Evolutionary conservation across 2,888 invertebrate genomes (phyloP).

Genomic region (Drosophila nr. fundita): DNA sequence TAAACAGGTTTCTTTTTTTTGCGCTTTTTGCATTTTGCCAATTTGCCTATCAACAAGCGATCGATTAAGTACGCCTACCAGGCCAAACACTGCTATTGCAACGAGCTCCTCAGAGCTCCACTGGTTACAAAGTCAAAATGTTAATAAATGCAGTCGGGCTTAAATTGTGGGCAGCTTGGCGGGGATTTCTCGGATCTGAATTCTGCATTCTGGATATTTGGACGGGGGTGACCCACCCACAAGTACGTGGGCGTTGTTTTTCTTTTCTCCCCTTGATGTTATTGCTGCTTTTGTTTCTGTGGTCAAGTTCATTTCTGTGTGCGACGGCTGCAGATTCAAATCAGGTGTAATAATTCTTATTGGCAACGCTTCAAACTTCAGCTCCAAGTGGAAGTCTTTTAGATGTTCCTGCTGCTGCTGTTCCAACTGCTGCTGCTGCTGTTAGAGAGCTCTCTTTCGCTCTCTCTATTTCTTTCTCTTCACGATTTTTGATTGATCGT

Average conservation of each 20-base stretch:
- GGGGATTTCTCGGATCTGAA: conserved; percentile 19
- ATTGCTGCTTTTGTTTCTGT: conserved; percentile 27
- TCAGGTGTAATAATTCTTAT: conserved; percentile 86
- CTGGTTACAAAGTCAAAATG: conserved; percentile 82
- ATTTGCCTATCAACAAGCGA: conserved; percentile 83
- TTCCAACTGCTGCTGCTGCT: conserved; percentile 17
- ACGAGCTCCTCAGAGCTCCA: conserved; percentile 22
- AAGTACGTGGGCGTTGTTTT: conserved; percentile 66
- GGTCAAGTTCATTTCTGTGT: conserved; percentile 82
- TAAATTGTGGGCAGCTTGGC: conserved; percentile 38
- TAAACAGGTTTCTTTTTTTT: conserved; percentile 76
- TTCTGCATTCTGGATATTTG: conserved; percentile 10
- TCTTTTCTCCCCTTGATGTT: conserved; percentile 12
- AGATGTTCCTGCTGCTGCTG: conserved; percentile 39
- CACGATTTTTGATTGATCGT: conserved; percentile 85
- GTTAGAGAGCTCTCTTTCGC: conserved; percentile 35
- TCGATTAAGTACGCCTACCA: conserved; percentile 79
- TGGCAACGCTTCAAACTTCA: conserved; percentile 79
- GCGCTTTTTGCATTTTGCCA: conserved; percentile 71
- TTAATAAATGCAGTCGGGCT: conserved; percentile 75
- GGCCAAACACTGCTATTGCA: conserved; percentile 40
- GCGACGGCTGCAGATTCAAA: conserved; percentile 83
- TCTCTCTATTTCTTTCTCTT: conserved; percentile 53
- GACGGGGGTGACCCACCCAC: conserved; percentile 69
- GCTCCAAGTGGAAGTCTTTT: conserved; percentile 58